Evolutionary conservation across 2,797 vertebrate species (phyloP), one percentile per base, ranked within the genome.

Genomic region (Coranthus polyacanthus): DNA sequence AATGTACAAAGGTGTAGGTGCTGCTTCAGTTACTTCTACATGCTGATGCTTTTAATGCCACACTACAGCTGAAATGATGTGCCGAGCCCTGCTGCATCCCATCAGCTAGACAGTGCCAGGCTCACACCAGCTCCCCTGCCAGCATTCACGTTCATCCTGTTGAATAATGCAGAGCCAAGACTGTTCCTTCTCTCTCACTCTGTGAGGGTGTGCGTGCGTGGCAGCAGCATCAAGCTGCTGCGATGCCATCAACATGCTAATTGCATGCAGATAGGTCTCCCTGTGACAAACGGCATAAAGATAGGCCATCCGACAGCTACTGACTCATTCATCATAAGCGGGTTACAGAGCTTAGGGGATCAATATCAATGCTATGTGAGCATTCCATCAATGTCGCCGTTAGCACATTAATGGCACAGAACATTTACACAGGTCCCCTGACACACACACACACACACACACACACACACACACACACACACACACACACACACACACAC

Each of bases 211-310:
- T 36, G 46, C 22, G 44, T 7, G 29, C 49, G n/a, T 66, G 24
- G 32, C 51, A 32, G 42, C 47, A 13, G n/a, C 74, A 62, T 55
- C 46, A 8, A 58, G 58, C 34, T 2, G 60, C 2, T 0, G 79
- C 57, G 46, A 75, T 67, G 81, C 75, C 72, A 85, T 85, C 81
- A 29, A 88, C 84, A 91, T 89, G 85, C 83, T 90, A 91, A 92
- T 86, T 70, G 72, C 86, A 83, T 79, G 75, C 82, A 85, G 84
- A 85, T 76, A 17, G 59, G 56, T 76, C 77, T 60, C 70, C 37
- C 58, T 0, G 7, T 62, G 67, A 65, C 65, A 75, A 79, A 54
- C 2, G 8, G 49, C 21, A 38, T 49, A 47, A 86, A 79, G 71
- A 83, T 15, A 20, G 77, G 66, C 79, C 69, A 45, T 82, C 72